Evolutionary conservation across 2,797 vertebrate species (phyloP).

Genomic region (Pseudochirops corinnae): DNA sequence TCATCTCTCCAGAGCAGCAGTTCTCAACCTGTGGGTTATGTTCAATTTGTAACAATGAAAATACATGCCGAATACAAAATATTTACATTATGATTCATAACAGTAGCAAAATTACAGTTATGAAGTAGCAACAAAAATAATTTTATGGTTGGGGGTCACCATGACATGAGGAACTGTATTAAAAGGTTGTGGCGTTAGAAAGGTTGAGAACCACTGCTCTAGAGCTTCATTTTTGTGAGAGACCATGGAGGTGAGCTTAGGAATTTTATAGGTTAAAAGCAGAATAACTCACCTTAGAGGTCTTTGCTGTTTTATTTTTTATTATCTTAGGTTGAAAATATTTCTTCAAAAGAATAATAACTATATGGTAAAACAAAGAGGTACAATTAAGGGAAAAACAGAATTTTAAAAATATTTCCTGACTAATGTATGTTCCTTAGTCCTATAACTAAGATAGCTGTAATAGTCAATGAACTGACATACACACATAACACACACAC

Average conservation of each 20-base stretch:
- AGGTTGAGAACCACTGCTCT: no score
- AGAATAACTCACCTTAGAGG: not conserved
- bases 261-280: not conserved
- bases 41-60: no score
- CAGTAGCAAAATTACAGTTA: no score
- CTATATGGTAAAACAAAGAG: conserved; percentile 12
- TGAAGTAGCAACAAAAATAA: no score
- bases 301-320: conserved; percentile 33
- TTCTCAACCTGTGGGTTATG: no score
- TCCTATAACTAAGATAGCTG: conserved; percentile 3
- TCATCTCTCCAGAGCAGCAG: not conserved
- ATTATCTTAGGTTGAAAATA: conserved; percentile 52
- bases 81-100: no score
- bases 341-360: not conserved
- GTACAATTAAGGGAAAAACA: not conserved
- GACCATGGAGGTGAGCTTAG: not conserved
- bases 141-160: no score
- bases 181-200: no score
- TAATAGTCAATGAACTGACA: not conserved
- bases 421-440: conserved; percentile 15
- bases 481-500: no score
- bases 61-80: no score
- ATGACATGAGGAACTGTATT: no score
- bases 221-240: not conserved
- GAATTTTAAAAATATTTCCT: not conserved